These are phyloP conservation scores for Xiphophorus couchianus DNA, from an alignment of 2,113 vertebrate genomes.

Conservation along the genomic window DNA sequence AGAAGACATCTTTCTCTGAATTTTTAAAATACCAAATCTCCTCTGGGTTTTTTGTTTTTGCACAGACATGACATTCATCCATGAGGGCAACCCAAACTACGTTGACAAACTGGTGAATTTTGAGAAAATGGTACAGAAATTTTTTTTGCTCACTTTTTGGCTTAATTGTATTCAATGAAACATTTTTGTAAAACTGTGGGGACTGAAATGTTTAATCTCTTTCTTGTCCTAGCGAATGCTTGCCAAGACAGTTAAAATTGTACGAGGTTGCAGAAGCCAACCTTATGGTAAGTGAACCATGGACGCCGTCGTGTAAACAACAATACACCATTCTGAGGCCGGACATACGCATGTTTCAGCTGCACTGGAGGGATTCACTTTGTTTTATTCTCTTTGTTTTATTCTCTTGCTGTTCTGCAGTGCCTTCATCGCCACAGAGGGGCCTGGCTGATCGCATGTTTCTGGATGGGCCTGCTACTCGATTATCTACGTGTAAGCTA, in stretches of 20 bases:
- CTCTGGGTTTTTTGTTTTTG: not conserved
- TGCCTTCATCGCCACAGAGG: slow-evolving; percentile 89
- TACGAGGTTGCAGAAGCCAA: slow-evolving; percentile 87
- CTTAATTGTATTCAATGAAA: not conserved
- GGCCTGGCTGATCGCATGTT: slow-evolving; percentile 87
- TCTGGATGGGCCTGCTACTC: slow-evolving; percentile 81
- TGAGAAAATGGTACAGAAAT: slow-evolving; percentile 92
- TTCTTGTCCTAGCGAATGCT: slow-evolving; percentile 86
- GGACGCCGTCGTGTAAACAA: not conserved
- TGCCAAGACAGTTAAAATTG: slow-evolving; percentile 86
- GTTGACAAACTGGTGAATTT: slow-evolving; percentile 93
- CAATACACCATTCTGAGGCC: not conserved
- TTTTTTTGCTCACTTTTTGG: not conserved
- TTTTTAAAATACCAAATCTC: not conserved
- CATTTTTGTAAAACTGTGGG: not conserved
- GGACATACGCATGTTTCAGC: not conserved
- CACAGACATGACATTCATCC: slow-evolving; percentile 95
- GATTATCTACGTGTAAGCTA: slow-evolving; percentile 87
- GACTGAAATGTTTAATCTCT: not conserved
- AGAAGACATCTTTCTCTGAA: not conserved
- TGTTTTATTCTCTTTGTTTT: not conserved
- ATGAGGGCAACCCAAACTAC: slow-evolving; percentile 90
- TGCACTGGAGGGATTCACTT: not conserved
- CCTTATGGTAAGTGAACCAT: slow-evolving; percentile 76
- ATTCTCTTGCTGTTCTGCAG: slow-evolving; percentile 65